Evolutionary conservation across 2,797 vertebrate species (phyloP).

Genomic region (Sebastes goodei): DNA sequence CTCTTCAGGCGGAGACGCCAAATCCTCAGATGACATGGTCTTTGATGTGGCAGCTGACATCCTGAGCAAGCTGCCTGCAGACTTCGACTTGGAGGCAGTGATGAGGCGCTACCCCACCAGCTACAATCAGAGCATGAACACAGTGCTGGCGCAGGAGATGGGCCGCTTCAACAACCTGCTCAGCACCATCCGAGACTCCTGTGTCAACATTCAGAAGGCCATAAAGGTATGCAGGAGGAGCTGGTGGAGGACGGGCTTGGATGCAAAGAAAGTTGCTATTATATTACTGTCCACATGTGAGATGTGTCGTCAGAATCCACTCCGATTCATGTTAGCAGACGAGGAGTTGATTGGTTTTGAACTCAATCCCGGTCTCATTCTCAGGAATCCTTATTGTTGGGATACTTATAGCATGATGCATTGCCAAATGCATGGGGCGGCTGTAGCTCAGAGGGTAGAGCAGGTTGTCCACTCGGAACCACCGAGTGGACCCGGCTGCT

Average conservation of each 20-base stretch:
- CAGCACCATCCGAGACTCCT: conserved; percentile 84
- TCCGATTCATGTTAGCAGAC: neutral
- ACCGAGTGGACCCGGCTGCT: too few species aligned
- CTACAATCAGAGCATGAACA: conserved; percentile 93
- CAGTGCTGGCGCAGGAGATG: conserved; percentile 93
- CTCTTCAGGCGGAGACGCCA: conserved; percentile 81
- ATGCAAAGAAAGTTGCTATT: neutral
- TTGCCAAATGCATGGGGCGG: neutral
- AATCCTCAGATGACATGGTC: conserved; percentile 88
- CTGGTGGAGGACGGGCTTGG: too few species aligned
- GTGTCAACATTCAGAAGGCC: conserved; percentile 89
- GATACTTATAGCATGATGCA: neutral
- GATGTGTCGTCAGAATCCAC: neutral
- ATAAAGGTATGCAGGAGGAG: conserved; percentile 83
- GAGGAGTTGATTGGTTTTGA: neutral
- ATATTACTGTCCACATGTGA: neutral
- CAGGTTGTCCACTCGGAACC: too few species aligned
- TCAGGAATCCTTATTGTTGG: neutral
- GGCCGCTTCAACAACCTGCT: conserved; percentile 91
- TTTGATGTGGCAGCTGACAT: conserved; percentile 89
- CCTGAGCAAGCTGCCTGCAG: conserved; percentile 86
- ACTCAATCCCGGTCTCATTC: neutral
- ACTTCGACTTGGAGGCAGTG: conserved; percentile 86
- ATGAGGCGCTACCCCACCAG: conserved; percentile 88
- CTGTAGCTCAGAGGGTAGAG: too few species aligned